These are phyloP conservation scores for Elachura formosa DNA, from an alignment of 2,113 vertebrate genomes.

Conservation along the genomic window DNA sequence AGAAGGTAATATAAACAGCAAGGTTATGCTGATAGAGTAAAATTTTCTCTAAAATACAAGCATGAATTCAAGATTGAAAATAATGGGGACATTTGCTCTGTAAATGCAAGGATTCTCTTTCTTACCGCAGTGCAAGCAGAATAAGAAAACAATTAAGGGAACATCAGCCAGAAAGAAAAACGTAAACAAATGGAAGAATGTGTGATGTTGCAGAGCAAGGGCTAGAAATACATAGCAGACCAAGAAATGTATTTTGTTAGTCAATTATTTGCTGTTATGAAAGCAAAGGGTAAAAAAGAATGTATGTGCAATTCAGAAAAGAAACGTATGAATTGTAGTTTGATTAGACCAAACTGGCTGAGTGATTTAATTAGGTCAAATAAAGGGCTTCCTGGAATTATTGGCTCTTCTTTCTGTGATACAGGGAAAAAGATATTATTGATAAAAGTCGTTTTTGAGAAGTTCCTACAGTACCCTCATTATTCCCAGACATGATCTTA, in stretches of 20 bases:
- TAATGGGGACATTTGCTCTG: background rate
- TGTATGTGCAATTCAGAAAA: background rate
- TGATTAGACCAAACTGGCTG: background rate
- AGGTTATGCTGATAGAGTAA: background rate
- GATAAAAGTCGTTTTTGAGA: background rate
- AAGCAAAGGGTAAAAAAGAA: background rate
- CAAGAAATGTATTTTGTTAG: background rate
- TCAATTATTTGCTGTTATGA: background rate
- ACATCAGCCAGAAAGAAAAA: background rate
- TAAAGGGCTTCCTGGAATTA: background rate
- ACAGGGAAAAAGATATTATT: background rate
- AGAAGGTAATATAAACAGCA: background rate
- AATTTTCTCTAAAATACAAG: background rate
- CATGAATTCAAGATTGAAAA: background rate
- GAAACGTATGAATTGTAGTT: background rate
- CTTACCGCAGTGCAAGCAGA: background rate
- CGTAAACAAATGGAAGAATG: background rate
- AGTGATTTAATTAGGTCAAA: accelerated
- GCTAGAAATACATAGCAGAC: background rate
- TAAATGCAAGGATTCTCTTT: background rate
- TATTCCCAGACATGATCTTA: background rate
- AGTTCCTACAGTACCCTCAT: background rate
- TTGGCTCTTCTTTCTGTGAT: background rate
- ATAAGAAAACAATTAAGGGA: background rate
- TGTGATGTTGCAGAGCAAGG: background rate